phyloP scores from a whole-genome alignment of 2,888 invertebrate species.

The Frankliniella intonsa region DNA sequence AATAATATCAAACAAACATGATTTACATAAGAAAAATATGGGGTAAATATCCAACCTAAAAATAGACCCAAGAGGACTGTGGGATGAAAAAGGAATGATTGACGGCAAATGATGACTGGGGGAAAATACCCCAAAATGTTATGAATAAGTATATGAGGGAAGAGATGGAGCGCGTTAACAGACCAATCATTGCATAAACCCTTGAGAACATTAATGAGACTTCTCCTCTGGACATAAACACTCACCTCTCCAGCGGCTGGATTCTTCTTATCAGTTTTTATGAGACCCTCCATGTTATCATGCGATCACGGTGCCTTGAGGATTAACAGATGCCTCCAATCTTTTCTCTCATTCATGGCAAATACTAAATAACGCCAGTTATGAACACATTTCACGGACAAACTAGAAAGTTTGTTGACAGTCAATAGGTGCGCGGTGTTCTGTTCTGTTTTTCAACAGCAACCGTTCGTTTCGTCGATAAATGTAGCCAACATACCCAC shows the following conservation, averaged over 20 bases:
- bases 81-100: background rate
- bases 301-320: too few relatives aligned
- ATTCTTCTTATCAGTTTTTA: background rate
- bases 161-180: background rate
- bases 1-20: background rate
- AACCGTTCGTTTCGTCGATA: too few relatives aligned
- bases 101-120: background rate
- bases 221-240: background rate
- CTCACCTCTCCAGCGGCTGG: background rate
- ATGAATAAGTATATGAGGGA: background rate
- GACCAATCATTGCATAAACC: background rate
- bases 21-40: background rate
- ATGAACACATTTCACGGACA: too few relatives aligned
- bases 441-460: too few relatives aligned
- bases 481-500: too few relatives aligned
- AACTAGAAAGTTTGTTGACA: too few relatives aligned
- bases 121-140: background rate
- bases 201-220: background rate
- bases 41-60: background rate
- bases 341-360: too few relatives aligned
- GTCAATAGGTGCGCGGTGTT: too few relatives aligned
- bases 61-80: background rate
- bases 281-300: background rate
- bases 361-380: too few relatives aligned
- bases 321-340: too few relatives aligned